Evolutionary conservation across 2,888 invertebrate genomes (phyloP), one percentile per base, ranked within the genome.

Genomic region (Drosophila melanosoma): DNA sequence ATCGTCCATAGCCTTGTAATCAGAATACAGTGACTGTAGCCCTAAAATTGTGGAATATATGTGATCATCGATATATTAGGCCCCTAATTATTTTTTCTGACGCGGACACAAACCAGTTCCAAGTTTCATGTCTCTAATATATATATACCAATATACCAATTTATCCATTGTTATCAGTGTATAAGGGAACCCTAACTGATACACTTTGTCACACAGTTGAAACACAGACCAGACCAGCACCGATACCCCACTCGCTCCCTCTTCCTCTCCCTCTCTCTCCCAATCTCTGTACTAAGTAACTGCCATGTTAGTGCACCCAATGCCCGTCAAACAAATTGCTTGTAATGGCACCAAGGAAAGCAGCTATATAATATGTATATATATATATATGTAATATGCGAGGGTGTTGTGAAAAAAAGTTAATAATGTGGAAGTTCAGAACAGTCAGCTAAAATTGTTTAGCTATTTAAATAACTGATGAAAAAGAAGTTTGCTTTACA

Each of bases 261-360:
- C 12, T 49, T 10, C 29, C 3, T 26, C 40, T 23, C 17, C 10
- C 10, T 67, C 57, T 63, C 54, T 54, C n/a, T n/a, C 2, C 5
- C n/a, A n/a, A 26, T 38, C 17, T 38, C 11, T 12, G n/a, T 57
- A 68, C 75, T 74, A 75, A 86, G 72, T 74, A 79, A 79, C 71
- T 83, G 83, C 74, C 83, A 88, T 68, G 71, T 75, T 52, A 63
- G 68, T 71, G 62, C 54, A 77, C 54, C 49, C 60, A 73, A 63
- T 77, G 65, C 20, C 49, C 40, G 79, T 79, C 66, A 72, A 73
- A 79, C 87, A 83, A 88, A 83, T 83, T 74, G 81, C 51, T 60
- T 67, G 73, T 74, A 85, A 80, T 77, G 62, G 67, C 67, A 59
- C 35, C 38, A 38, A 15, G 40, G 35, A 32, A 3, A 23, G 38